Evolutionary conservation across 2,888 invertebrate species (phyloP).

Genomic region (Trachelus iudaicus): DNA sequence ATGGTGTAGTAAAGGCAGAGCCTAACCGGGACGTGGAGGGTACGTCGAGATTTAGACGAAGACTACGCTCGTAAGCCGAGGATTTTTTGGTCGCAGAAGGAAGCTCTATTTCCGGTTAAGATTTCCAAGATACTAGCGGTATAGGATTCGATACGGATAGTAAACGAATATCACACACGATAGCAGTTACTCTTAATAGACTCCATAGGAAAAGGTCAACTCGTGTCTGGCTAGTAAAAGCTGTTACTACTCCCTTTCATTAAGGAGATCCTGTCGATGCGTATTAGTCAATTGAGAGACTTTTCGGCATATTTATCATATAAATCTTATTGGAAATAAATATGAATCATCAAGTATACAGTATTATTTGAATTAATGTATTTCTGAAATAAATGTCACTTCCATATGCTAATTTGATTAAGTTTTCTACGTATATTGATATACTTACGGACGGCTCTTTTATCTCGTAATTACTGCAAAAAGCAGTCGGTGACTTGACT

Average conservation of each 20-base stretch:
- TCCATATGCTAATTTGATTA: too few species aligned
- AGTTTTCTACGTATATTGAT: too few species aligned
- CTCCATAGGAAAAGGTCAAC: background rate
- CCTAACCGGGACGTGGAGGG: slow-evolving; percentile 7
- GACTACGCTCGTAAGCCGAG: background rate
- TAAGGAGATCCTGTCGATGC: background rate
- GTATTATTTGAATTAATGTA: too few species aligned
- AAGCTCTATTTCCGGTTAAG: slow-evolving; percentile 52
- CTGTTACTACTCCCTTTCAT: background rate
- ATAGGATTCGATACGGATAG: background rate
- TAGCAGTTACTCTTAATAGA: background rate
- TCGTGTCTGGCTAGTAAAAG: background rate
- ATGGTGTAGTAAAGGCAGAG: slow-evolving; percentile 4
- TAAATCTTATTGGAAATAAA: too few species aligned
- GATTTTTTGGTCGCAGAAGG: slow-evolving; percentile 20
- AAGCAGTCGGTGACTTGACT: too few species aligned
- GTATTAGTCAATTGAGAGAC: too few species aligned
- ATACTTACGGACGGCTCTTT: too few species aligned
- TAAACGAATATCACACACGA: background rate
- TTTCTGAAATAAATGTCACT: too few species aligned
- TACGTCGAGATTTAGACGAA: slow-evolving; percentile 6
- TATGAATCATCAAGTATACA: too few species aligned
- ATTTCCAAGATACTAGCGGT: slow-evolving; percentile 14
- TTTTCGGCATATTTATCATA: too few species aligned
- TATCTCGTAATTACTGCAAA: too few species aligned